These are phyloP conservation scores for Erebia aethiops DNA, from an alignment of 2,888 invertebrate genomes.

Conservation along the genomic window DNA sequence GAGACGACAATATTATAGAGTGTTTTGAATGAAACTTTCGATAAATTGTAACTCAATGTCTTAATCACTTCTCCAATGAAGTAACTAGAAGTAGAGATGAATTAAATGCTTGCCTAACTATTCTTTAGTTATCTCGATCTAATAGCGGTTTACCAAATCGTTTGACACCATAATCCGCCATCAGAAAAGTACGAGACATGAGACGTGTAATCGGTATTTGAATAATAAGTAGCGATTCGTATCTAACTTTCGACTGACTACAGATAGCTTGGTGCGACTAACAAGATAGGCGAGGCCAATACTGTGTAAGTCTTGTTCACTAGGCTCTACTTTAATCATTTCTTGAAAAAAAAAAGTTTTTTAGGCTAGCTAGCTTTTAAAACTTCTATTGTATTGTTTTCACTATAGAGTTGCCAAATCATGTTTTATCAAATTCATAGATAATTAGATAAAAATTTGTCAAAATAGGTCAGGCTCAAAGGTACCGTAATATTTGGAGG, in stretches of 20 bases:
- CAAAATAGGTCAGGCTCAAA: too few species aligned
- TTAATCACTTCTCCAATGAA: background rate
- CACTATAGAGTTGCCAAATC: too few species aligned
- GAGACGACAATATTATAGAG: background rate
- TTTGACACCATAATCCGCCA: background rate
- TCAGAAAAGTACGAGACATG: background rate
- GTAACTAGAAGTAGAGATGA: background rate
- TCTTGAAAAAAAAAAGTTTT: too few species aligned
- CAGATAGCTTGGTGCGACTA: background rate
- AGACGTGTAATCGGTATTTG: background rate
- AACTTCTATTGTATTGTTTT: too few species aligned
- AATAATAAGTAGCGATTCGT: background rate
- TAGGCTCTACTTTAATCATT: background rate
- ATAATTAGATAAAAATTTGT: too few species aligned
- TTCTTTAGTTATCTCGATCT: background rate
- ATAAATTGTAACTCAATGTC: background rate
- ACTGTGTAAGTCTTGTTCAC: background rate
- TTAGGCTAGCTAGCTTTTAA: too few species aligned
- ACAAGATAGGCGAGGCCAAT: background rate
- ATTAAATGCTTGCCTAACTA: background rate
- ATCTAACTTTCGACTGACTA: slow-evolving; percentile 1
- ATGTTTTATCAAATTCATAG: too few species aligned
- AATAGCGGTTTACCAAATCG: background rate
- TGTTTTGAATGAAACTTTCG: background rate
- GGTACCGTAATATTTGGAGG: too few species aligned